These are phyloP conservation scores for Trichonephila clavata DNA, from an alignment of 1,140 invertebrate species.

Conservation along the genomic window DNA sequence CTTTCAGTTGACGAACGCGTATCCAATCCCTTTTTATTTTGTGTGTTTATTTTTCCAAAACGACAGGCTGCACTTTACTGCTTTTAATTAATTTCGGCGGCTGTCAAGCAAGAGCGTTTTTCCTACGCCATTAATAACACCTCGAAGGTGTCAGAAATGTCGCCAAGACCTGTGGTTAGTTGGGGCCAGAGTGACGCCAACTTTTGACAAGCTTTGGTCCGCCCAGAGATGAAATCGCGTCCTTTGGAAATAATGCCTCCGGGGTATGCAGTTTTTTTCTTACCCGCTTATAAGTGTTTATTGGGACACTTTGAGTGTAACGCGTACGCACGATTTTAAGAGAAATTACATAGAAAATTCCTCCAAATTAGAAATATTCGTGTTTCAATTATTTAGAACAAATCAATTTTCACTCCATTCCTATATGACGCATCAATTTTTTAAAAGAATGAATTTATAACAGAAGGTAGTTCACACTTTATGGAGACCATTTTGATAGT, in stretches of 20 bases:
- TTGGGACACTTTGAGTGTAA: not conserved
- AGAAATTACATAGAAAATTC: too few relatives aligned
- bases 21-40: not conserved
- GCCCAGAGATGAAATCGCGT: not conserved
- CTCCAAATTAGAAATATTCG: too few relatives aligned
- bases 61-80: not conserved
- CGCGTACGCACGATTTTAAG: too few relatives aligned
- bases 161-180: conserved; percentile 41
- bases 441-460: too few relatives aligned
- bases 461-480: too few relatives aligned
- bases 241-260: not conserved
- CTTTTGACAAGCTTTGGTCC: not conserved
- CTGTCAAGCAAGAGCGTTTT: conserved; percentile 1
- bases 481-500: too few relatives aligned
- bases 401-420: too few relatives aligned
- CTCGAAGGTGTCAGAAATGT: conserved; percentile 42
- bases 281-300: not conserved
- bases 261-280: not conserved
- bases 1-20: too few relatives aligned
- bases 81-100: conserved; percentile 55
- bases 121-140: conserved; percentile 5
- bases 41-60: conserved; percentile 22
- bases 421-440: too few relatives aligned
- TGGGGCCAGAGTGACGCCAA: conserved; percentile 5
- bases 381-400: too few relatives aligned